Conservation (phyloP, 2,888 invertebrate species). For the Unio delphinus region DNA sequence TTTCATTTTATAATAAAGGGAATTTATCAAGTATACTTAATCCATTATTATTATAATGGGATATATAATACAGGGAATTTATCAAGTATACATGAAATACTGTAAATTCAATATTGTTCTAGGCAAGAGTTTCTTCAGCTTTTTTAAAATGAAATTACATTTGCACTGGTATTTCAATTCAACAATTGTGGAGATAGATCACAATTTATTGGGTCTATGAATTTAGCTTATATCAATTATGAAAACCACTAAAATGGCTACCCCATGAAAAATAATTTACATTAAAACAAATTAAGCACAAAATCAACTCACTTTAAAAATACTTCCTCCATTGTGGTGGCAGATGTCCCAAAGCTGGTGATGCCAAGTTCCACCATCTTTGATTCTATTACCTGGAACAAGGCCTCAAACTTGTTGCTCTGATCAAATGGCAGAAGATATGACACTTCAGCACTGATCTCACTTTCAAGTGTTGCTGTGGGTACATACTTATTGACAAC, state of each 20-base stretch:
- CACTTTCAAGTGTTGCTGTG: conserved; percentile 75
- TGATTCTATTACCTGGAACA: conserved; percentile 61
- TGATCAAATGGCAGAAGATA: conserved; percentile 64
- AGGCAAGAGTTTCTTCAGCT: no score
- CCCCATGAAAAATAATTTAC: neutral
- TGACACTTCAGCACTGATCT: conserved; percentile 64
- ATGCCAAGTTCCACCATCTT: conserved; percentile 76
- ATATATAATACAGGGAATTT: no score
- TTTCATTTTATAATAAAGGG: no score
- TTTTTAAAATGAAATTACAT: no score
- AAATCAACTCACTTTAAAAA: conserved; percentile 62
- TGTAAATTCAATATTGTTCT: no score
- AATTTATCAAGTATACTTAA: no score
- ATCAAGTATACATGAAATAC: no score
- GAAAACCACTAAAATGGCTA: neutral
- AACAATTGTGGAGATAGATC: no score
- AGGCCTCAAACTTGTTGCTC: conserved; percentile 51
- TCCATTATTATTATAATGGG: no score
- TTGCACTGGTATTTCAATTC: no score
- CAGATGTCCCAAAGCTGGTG: conserved; percentile 85
- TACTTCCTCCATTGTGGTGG: conserved; percentile 92
- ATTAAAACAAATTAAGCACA: neutral
- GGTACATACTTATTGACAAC: conserved; percentile 79
- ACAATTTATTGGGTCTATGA: no score
- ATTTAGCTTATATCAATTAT: no score